phyloP scores from a whole-genome alignment of 1,140 invertebrate genomes.

The Sinella curviseta region DNA sequence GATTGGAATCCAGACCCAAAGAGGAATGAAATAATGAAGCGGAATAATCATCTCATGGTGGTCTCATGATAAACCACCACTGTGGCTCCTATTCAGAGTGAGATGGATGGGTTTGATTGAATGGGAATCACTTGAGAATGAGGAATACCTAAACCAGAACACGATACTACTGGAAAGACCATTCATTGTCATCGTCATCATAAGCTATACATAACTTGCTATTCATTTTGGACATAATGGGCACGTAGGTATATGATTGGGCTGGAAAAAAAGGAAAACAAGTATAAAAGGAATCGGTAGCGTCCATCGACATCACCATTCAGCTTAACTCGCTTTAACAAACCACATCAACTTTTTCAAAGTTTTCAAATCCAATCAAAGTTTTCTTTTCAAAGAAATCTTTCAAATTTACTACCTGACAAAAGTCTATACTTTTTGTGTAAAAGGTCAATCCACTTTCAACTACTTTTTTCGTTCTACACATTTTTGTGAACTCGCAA shows the following conservation, averaged over 20 bases:
- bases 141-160: not conserved
- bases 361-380: conserved; percentile 2
- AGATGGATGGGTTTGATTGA: too few relatives aligned
- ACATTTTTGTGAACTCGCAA: not conserved
- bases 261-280: not conserved
- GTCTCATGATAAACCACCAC: not conserved
- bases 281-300: not conserved
- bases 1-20: too few relatives aligned
- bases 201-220: not conserved
- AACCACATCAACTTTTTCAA: not conserved
- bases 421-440: too few relatives aligned
- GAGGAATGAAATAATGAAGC: not conserved
- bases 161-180: not conserved
- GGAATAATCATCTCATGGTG: not conserved
- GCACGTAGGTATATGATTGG: not conserved
- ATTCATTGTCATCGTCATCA: too few relatives aligned
- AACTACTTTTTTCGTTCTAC: not conserved
- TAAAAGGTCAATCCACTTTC: not conserved
- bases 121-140: too few relatives aligned
- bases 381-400: not conserved
- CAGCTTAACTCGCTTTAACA: conserved; percentile 1
- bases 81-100: too few relatives aligned
- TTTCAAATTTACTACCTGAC: not conserved
- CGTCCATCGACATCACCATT: not conserved
- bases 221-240: not conserved